Evolutionary conservation across 2,888 invertebrate species (phyloP).

Genomic region (Atherix ibis): DNA sequence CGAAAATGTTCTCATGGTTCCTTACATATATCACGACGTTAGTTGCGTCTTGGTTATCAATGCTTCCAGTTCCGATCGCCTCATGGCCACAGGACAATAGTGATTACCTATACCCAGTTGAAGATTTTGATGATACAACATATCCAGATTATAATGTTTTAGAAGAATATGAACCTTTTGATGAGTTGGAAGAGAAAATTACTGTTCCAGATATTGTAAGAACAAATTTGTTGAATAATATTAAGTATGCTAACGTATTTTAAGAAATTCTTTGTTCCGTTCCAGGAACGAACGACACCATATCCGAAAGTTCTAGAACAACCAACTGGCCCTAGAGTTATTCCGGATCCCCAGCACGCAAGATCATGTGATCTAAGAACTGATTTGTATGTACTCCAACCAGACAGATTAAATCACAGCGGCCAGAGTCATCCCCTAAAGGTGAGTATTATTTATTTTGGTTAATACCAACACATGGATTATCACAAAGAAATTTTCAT

Average conservation of each 20-base stretch:
- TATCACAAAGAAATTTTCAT: constrained; percentile 7
- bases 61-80: constrained; percentile 23
- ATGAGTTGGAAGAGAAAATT: constrained; percentile 20
- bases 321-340: constrained; percentile 28
- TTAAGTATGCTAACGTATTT: no score
- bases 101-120: constrained; percentile 23
- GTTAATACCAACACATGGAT: no score
- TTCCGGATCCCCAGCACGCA: constrained; percentile 42
- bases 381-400: constrained; percentile 71
- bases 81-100: constrained; percentile 31
- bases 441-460: constrained; percentile 15
- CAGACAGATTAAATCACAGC: constrained; percentile 59
- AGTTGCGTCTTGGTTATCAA: constrained; percentile 25
- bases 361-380: constrained; percentile 77
- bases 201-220: constrained; percentile 29
- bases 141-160: constrained; percentile 28
- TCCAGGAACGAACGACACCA: constrained; percentile 27
- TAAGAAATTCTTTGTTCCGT: background rate
- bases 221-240: background rate
- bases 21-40: constrained; percentile 25
- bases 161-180: constrained; percentile 26
- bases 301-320: constrained; percentile 25
- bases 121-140: constrained; percentile 23
- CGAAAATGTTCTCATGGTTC: constrained; percentile 24
- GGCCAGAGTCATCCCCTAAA: constrained; percentile 70